Evolutionary conservation across 1,140 invertebrate genomes (phyloP).

Genomic region (Colletes gigas): DNA sequence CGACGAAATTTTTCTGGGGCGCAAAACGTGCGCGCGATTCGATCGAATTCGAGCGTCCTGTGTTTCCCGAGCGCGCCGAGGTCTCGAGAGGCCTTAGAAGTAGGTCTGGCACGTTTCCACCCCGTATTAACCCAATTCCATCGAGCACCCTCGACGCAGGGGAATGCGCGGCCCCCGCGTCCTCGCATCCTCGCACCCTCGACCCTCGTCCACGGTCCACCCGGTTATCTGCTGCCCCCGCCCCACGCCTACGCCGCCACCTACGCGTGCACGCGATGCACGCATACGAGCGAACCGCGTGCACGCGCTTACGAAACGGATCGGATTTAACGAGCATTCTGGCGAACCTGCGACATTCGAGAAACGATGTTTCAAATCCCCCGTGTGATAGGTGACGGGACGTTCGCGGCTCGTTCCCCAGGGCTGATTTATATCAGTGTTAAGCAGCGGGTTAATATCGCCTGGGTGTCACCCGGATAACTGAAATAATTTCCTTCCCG

Average conservation of each 20-base stretch:
- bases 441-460: too few relatives aligned
- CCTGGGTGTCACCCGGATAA: too few relatives aligned
- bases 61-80: constrained; percentile 28
- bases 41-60: constrained; percentile 45
- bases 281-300: neutral
- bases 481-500: too few relatives aligned
- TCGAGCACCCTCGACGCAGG: constrained; percentile 46
- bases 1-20: constrained; percentile 17
- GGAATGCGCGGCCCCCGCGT: constrained; percentile 27
- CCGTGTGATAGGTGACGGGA: too few relatives aligned
- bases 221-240: too few relatives aligned
- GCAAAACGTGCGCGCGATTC: constrained; percentile 7
- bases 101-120: constrained; percentile 73
- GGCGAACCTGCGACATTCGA: neutral
- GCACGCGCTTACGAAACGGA: neutral
- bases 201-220: neutral
- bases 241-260: too few relatives aligned
- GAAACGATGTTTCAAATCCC: neutral
- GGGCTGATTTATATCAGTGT: too few relatives aligned
- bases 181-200: neutral
- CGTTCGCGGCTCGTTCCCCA: too few relatives aligned
- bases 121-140: constrained; percentile 74
- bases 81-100: constrained; percentile 56
- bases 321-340: neutral
- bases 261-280: too few relatives aligned